Conservation (phyloP, 2,797 vertebrate species). For the Syndactyla subalaris region DNA sequence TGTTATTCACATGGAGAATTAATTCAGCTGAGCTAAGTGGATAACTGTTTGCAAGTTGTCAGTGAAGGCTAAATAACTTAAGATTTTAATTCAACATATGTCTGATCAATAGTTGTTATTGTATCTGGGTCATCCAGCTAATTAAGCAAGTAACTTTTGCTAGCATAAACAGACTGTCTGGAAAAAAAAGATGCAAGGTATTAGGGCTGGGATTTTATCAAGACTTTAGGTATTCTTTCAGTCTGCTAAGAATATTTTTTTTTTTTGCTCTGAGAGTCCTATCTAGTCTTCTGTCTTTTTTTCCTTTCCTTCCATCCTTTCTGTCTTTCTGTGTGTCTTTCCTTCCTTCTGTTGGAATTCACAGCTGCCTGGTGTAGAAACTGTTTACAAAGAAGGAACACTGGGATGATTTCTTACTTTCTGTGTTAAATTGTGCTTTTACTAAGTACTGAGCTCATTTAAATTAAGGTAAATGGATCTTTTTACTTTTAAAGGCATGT, state of each 20-base stretch:
- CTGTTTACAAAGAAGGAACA: neutral
- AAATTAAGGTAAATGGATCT: neutral
- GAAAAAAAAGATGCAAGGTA: neutral
- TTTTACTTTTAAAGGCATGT: neutral
- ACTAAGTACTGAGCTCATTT: neutral
- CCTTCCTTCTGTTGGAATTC: neutral
- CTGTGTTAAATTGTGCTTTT: neutral
- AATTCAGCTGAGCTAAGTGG: neutral
- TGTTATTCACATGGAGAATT: neutral
- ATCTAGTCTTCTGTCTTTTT: too few relatives aligned
- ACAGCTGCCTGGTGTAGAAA: neutral
- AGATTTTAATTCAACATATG: neutral
- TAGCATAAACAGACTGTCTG: fast-evolving
- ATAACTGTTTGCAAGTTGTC: fast-evolving
- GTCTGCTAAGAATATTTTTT: neutral
- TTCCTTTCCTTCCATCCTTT: neutral
- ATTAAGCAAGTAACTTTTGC: neutral
- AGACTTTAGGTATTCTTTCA: neutral
- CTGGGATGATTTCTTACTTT: neutral
- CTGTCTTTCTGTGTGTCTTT: neutral
- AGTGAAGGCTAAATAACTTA: neutral
- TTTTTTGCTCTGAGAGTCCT: neutral
- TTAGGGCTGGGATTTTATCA: neutral
- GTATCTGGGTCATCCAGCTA: neutral
- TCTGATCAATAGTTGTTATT: neutral